Percentiles rank a stretch among this genome's conserved stretches.
Conservation (phyloP, 2,888 invertebrate species). For the Selenia dentaria region DNA sequence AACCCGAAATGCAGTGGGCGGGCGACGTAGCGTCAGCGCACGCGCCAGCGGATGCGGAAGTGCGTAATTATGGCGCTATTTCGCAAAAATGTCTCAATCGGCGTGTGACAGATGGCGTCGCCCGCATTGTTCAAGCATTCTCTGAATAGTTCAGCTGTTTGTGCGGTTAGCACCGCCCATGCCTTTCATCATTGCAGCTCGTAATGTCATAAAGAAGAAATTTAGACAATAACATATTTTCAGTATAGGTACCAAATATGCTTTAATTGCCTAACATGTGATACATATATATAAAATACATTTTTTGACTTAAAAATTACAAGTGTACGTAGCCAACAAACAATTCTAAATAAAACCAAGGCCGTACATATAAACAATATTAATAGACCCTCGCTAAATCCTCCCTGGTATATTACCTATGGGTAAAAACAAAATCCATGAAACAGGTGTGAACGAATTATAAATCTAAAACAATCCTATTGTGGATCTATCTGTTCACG, state of each 20-base stretch:
- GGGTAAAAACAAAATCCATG: too few relatives aligned
- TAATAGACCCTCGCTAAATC: too few relatives aligned
- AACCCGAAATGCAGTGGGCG: constrained; percentile 63
- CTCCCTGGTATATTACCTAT: too few relatives aligned
- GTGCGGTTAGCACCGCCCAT: constrained; percentile 64
- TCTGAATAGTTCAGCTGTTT: constrained; percentile 67
- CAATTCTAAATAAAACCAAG: too few relatives aligned
- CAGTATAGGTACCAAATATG: too few relatives aligned
- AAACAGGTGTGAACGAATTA: constrained; percentile 30
- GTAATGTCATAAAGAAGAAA: background rate
- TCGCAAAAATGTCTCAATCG: constrained; percentile 81
- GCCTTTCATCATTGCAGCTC: constrained; percentile 37
- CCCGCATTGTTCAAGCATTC: constrained; percentile 67
- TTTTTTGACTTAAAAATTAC: too few relatives aligned
- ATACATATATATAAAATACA: too few relatives aligned
- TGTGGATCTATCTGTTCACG: constrained; percentile 29
- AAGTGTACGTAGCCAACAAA: too few relatives aligned
- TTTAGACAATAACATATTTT: too few relatives aligned
- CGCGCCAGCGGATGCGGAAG: constrained; percentile 80
- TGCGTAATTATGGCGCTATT: constrained; percentile 76
- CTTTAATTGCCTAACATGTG: too few relatives aligned
- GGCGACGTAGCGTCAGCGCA: constrained; percentile 66
- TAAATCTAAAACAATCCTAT: constrained; percentile 23
- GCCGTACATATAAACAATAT: too few relatives aligned
- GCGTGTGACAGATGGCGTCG: constrained; percentile 73